Evolutionary conservation across 2,797 vertebrate species (phyloP).

Genomic region (Bufotes viridis): DNA sequence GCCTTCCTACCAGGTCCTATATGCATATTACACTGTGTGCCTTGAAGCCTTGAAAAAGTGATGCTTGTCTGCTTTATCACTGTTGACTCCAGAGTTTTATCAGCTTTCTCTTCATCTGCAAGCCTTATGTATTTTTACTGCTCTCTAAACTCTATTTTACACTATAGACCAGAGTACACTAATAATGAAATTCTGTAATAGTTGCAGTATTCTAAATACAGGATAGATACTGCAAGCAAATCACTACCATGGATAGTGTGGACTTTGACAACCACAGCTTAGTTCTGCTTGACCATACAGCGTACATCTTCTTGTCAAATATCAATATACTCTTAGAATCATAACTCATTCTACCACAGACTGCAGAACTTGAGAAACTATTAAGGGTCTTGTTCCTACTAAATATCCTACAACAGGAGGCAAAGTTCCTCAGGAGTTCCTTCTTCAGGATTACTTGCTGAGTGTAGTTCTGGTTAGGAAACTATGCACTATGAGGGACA

Average conservation of each 20-base stretch:
- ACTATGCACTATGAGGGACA: too few relatives aligned
- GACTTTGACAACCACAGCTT: neutral
- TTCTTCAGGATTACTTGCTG: too few relatives aligned
- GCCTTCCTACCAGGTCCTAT: conserved; percentile 42
- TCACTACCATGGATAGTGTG: neutral
- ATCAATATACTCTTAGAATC: neutral
- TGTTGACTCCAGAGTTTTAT: neutral
- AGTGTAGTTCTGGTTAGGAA: too few relatives aligned
- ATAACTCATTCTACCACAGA: neutral
- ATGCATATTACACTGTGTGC: conserved; percentile 44
- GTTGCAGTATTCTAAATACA: neutral
- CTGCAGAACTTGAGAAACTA: neutral
- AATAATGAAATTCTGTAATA: neutral
- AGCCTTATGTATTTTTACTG: conserved; percentile 17
- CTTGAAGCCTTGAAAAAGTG: conserved; percentile 37
- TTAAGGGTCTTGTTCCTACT: too few relatives aligned
- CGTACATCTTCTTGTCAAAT: neutral
- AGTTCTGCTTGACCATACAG: neutral
- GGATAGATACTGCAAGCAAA: neutral
- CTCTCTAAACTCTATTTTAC: conserved; percentile 11
- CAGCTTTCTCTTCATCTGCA: conserved; percentile 4
- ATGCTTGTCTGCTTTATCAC: conserved; percentile 24
- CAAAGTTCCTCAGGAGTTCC: too few relatives aligned
- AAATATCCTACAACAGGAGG: too few relatives aligned
- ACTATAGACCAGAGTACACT: neutral